Base-by-base conservation (phyloP, 2,888 invertebrate species). In the Calephelis perditalis region DNA sequence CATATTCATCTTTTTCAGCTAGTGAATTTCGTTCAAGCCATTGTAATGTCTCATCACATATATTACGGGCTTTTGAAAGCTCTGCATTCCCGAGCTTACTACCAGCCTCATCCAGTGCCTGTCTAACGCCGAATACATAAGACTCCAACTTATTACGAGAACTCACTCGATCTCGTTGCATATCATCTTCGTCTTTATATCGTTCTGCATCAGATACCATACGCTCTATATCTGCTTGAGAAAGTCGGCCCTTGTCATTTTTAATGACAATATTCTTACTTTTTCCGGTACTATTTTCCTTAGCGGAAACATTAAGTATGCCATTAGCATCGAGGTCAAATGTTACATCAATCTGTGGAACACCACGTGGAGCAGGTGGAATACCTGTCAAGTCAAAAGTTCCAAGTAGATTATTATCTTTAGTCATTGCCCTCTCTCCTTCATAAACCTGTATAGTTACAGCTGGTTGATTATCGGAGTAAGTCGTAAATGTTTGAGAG, bases 391-490 rank as follows among this genome's bases (percentile, higher is more conserved):
- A 78, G 71, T 94, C 93, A 76, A 94, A 94, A 40, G 89, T 92
- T 36, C 94, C 94, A 56, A 94, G 81, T 11, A 92, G 74, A 72
- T 95, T 94, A 86, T 95, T 95, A 81, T 95, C 95, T 75, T 94
- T 94, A 11, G 95, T 95, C 95, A 95, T 94, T n/a, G 94, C 94
- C 57, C 96, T 89, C 79, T 96, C 95, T 8, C 95, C 95, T 26
- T 26, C 26, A 26, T 26, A 26, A 3, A 26, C 26, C 26, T 26
- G 26, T 26, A 26, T 26, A 26, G 93, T 93, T 36, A 95, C 95
- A 0, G 92, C 95, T 0, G 94, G 92, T 77, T 96, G 96, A 79
- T 96, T 96, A 84, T 96, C 96, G 0, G 95, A 81, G 76, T 95
- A 96, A 0, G 96, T 96, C 12, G 96, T 94, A 84, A 96, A 96